Percentiles rank a stretch among this genome's conserved stretches.
Evolutionary conservation across 2,113 vertebrate species (phyloP).

Genomic region (Aviceda subcristata): DNA sequence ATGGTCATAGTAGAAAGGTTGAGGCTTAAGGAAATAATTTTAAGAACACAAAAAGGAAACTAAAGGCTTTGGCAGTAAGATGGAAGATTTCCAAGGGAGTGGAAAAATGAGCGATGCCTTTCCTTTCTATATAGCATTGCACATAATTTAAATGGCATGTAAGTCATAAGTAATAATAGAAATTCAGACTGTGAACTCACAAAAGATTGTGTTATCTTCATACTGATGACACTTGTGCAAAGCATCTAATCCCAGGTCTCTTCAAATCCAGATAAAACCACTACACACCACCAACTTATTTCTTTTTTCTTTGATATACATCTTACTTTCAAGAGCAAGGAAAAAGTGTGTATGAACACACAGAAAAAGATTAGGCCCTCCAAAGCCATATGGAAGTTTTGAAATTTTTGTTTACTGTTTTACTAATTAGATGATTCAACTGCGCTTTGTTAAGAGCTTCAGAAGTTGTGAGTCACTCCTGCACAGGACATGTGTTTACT

Average conservation of each 20-base stretch:
- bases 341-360: background rate
- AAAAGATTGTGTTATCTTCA: background rate
- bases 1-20: background rate
- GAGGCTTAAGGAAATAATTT: background rate
- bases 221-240: background rate
- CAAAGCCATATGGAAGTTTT: background rate
- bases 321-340: background rate
- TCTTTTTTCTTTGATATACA: background rate
- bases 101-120: background rate
- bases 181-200: background rate
- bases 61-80: background rate
- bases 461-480: slow-evolving; percentile 19
- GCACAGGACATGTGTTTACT: slow-evolving; percentile 19
- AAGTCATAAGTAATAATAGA: background rate
- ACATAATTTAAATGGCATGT: background rate
- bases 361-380: background rate
- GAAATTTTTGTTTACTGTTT: slow-evolving; percentile 22
- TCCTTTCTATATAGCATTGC: background rate
- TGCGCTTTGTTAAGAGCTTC: slow-evolving; percentile 29
- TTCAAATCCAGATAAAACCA: background rate
- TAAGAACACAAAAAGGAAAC: background rate
- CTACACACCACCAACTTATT: background rate
- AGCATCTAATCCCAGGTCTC: background rate
- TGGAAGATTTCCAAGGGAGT: background rate
- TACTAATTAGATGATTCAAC: slow-evolving; percentile 32